These are phyloP conservation scores for Tipula unca DNA, from an alignment of 2,888 invertebrate genomes.

Conservation along the genomic window DNA sequence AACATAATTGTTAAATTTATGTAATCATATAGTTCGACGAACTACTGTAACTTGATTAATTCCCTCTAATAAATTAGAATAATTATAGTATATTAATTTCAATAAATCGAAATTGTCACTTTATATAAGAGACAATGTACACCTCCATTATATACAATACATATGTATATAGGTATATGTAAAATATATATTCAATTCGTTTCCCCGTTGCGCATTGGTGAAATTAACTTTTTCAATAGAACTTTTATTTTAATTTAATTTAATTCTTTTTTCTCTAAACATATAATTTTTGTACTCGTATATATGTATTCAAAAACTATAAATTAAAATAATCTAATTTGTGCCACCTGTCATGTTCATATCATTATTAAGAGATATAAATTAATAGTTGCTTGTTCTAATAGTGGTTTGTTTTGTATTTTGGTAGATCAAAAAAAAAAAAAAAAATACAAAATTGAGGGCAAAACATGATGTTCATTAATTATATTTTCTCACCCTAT, in stretches of 20 bases:
- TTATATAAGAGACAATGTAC: neutral
- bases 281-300: neutral
- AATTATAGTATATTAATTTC: neutral
- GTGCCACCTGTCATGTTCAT: slow-evolving; percentile 8
- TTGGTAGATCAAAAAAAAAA: neutral
- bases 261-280: neutral
- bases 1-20: neutral
- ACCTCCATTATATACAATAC: no score
- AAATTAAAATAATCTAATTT: slow-evolving; percentile 14
- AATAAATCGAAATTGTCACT: neutral
- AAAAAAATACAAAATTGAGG: neutral
- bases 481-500: neutral
- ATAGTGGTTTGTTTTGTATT: neutral
- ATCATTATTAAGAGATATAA: neutral
- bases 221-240: neutral
- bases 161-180: no score
- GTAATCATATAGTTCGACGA: neutral
- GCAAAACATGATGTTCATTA: neutral
- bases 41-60: neutral
- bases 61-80: neutral
- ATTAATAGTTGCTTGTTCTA: slow-evolving; percentile 8
- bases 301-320: neutral
- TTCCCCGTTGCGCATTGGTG: neutral
- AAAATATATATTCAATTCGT: neutral
- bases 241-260: neutral